Conservation (phyloP, 2,888 invertebrate genomes). For the Nephrotoma guestfalica region DNA sequence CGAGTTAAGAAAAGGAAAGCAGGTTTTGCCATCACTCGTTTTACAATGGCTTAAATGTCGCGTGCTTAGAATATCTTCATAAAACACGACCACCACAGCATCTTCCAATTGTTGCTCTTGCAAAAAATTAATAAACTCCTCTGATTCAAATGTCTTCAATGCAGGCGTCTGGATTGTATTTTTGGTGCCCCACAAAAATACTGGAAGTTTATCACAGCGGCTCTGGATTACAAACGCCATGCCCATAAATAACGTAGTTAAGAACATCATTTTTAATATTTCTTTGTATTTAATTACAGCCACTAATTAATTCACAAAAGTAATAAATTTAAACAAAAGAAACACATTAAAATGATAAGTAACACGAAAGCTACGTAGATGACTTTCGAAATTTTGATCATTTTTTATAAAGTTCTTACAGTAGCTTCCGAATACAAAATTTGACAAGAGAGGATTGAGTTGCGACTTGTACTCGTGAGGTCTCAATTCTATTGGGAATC, state of each 20-base stretch:
- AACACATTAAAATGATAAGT: not conserved
- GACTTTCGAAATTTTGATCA: not conserved
- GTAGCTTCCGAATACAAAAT: too few relatives aligned
- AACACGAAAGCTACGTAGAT: not conserved
- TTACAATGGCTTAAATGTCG: not conserved
- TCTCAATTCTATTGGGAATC: too few relatives aligned
- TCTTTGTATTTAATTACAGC: not conserved
- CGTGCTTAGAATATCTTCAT: not conserved
- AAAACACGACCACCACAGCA: not conserved
- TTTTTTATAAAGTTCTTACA: too few relatives aligned
- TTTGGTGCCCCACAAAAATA: slow-evolving; percentile 39
- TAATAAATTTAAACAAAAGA: not conserved
- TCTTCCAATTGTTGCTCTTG: not conserved
- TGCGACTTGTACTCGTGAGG: too few relatives aligned
- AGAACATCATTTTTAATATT: not conserved
- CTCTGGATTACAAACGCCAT: not conserved
- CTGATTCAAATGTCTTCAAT: not conserved
- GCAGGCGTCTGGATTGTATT: not conserved
- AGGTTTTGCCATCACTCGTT: not conserved
- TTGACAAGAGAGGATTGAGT: too few relatives aligned
- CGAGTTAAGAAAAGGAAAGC: not conserved
- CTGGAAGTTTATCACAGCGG: slow-evolving; percentile 36
- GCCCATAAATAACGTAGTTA: not conserved
- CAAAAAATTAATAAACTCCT: not conserved
- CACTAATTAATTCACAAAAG: not conserved